Evolutionary conservation across 1,140 invertebrate genomes (phyloP), one percentile per base, ranked within the genome.

Genomic region (Musca vetustissima): DNA sequence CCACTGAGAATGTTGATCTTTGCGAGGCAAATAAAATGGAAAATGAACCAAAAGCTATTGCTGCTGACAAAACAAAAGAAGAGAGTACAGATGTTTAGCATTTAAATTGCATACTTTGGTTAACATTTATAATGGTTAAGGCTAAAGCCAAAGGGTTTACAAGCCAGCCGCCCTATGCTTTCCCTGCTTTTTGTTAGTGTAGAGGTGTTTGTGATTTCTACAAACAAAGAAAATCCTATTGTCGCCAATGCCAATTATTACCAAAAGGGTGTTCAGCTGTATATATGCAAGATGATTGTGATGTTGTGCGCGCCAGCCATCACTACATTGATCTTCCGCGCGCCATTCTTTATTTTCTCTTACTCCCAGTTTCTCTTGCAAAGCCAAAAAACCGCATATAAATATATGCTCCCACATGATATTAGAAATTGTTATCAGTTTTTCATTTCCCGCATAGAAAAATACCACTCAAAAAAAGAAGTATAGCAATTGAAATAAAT

Each of bases 41-140:
- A n/a, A n/a, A n/a, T n/a, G n/a, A n/a, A n/a, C 7, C 50, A 53
- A 53, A 53, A 21, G 9, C 19, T 53, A 21, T 8, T 53, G 50
- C 17, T 21, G 28, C 28, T 32, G 28, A 4, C 4, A 32, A 32
- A 32, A 32, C 28, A 3, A 3, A 32, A n/a, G n/a, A 32, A 32
- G 21, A 53, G 17, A 53, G 50, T 53, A 53, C 50, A 53, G 50
- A 53, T 22, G 50, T 53, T 53, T 53, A 53, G 50, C 50, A 53
- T 53, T 53, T 53, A 53, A 22, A 53, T 53, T 7, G 9, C 21
- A 11, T 21, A 13, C 19, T 24, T 8, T 28, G 25, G 15, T 25
- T 57, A 57, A 22, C 48, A 49, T n/a, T 49, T 49, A 6, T 15
- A n/a, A 4, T 49, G 6, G 15, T 9, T 15, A 4, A 14, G 48